A percentile compares a stretch with the other conserved stretches of the same genome.
phyloP scores from a whole-genome alignment of 1,140 invertebrate species.

The Papilio polytes region DNA sequence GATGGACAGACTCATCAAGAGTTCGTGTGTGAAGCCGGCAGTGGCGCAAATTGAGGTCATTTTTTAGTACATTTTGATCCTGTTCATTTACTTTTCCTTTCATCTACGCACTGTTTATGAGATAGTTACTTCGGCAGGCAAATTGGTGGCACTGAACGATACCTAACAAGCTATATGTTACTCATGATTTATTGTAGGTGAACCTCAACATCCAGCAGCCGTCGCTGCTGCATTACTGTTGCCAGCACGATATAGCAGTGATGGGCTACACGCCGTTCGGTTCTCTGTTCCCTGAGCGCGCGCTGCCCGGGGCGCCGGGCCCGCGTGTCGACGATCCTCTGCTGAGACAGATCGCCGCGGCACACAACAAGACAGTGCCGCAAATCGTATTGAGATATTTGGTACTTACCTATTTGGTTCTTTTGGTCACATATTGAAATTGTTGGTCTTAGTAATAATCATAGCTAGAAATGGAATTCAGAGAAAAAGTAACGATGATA shows the following conservation, averaged over 20 bases:
- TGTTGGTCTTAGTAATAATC: too few species aligned
- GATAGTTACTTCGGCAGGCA: background rate
- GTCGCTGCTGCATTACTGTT: slow-evolving; percentile 88
- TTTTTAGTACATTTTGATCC: background rate
- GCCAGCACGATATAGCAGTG: slow-evolving; percentile 87
- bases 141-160: background rate
- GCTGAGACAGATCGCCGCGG: slow-evolving; percentile 86
- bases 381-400: slow-evolving; percentile 87
- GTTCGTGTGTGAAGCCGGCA: slow-evolving; percentile 75
- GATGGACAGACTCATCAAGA: slow-evolving; percentile 87
- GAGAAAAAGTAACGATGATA: too few species aligned
- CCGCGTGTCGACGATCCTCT: slow-evolving; percentile 86
- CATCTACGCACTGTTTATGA: background rate
- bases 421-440: too few species aligned
- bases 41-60: slow-evolving; percentile 83
- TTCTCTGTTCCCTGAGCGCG: slow-evolving; percentile 83
- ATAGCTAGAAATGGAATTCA: too few species aligned
- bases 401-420: slow-evolving; percentile 72
- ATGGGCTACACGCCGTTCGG: slow-evolving; percentile 93
- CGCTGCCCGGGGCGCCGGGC: slow-evolving; percentile 84
- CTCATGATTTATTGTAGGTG: slow-evolving; percentile 50
- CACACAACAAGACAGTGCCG: slow-evolving; percentile 89
- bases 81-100: background rate
- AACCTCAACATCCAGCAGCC: slow-evolving; percentile 90
- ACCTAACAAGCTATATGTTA: background rate